phyloP scores from a whole-genome alignment of 2,113 vertebrate genomes.

The Eulemur macaco region DNA sequence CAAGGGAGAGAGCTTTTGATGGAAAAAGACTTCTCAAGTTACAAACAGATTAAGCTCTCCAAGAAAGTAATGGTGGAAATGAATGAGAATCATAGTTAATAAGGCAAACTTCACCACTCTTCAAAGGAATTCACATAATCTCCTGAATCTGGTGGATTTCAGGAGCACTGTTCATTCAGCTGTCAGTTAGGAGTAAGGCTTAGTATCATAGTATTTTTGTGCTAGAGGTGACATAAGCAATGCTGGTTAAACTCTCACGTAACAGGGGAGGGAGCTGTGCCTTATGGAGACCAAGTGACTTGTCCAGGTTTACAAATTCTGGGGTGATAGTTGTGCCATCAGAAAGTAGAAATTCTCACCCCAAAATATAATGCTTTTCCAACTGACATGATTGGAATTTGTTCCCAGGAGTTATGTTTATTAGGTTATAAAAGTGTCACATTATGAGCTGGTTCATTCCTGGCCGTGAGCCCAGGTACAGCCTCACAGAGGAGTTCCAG shows the following conservation, averaged over 20 bases:
- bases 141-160: background rate
- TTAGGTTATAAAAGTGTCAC: background rate
- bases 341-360: background rate
- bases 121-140: background rate
- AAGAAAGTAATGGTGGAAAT: background rate
- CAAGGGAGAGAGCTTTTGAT: background rate
- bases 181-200: background rate
- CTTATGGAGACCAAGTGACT: background rate
- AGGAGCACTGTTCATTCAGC: background rate
- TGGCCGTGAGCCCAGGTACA: background rate
- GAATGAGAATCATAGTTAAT: background rate
- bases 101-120: background rate
- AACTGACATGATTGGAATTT: background rate
- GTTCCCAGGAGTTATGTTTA: background rate
- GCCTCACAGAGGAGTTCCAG: background rate
- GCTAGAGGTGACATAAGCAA: background rate
- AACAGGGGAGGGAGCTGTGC: background rate
- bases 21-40: background rate
- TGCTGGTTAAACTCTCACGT: background rate
- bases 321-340: background rate
- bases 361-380: background rate
- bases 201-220: background rate
- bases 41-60: background rate
- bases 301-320: background rate
- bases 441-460: background rate